Conservation (phyloP, 2,888 invertebrate genomes). For the Dynastes grantii region DNA sequence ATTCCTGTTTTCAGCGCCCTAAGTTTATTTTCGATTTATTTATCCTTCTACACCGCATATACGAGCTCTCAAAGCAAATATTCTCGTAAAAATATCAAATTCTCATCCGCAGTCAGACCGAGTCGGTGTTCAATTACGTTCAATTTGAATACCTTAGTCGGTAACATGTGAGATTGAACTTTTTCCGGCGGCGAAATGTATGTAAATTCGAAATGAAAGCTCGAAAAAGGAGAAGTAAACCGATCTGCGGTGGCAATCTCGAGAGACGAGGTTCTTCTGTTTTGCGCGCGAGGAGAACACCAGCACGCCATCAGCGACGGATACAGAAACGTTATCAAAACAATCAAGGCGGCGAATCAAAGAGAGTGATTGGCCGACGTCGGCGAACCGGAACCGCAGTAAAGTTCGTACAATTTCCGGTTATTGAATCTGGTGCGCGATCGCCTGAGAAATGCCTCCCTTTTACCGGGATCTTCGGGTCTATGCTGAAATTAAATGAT, state of each 20-base stretch:
- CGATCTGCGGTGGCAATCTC: slow-evolving; percentile 57
- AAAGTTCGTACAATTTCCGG: slow-evolving; percentile 63
- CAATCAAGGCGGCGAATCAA: slow-evolving; percentile 68
- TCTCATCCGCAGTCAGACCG: slow-evolving; percentile 42
- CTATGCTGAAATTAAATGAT: slow-evolving; percentile 17
- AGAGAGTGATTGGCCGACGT: slow-evolving; percentile 63
- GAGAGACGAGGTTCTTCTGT: slow-evolving; percentile 58
- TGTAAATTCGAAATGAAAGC: slow-evolving; percentile 62
- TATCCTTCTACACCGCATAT: neutral
- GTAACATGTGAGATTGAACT: slow-evolving; percentile 49
- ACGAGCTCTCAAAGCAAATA: neutral
- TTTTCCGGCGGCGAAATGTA: slow-evolving; percentile 54
- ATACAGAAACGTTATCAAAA: slow-evolving; percentile 66
- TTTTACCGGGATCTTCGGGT: neutral
- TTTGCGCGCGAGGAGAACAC: slow-evolving; percentile 51
- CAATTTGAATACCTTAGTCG: slow-evolving; percentile 43
- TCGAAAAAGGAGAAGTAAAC: slow-evolving; percentile 58
- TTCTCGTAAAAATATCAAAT: slow-evolving; percentile 37
- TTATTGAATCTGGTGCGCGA: slow-evolving; percentile 65
- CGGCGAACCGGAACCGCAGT: slow-evolving; percentile 13
- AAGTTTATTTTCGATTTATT: neutral
- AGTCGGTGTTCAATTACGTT: slow-evolving; percentile 37
- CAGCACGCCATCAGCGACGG: slow-evolving; percentile 41
- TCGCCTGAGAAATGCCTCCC: slow-evolving; percentile 63
- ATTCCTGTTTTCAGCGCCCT: no score